Conservation (phyloP, 2,113 vertebrate genomes). For the Hippocampus comes region DNA sequence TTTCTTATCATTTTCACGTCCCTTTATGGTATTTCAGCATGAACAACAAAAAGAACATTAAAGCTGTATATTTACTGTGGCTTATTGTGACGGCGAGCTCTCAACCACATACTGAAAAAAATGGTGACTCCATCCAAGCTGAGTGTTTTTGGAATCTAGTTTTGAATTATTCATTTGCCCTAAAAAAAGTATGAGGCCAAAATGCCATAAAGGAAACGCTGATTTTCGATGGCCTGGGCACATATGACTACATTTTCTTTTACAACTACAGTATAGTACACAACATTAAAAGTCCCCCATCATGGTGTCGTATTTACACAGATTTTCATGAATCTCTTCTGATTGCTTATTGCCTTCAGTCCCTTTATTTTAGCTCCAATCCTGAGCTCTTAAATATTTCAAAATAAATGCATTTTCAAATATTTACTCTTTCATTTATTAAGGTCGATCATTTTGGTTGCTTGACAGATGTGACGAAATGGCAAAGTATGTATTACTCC, state of each 20-base stretch:
- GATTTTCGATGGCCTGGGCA: slow-evolving; percentile 29
- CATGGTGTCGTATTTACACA: slow-evolving; percentile 13
- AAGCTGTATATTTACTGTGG: slow-evolving; percentile 32
- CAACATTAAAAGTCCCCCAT: slow-evolving; percentile 16
- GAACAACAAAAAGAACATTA: slow-evolving; percentile 42
- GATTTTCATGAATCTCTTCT: slow-evolving; percentile 13
- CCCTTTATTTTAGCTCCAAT: slow-evolving; percentile 2
- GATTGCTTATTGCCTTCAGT: slow-evolving; percentile 50
- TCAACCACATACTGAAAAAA: neutral
- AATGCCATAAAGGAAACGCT: neutral
- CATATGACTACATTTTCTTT: slow-evolving; percentile 25
- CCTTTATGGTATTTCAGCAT: slow-evolving; percentile 13
- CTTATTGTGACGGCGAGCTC: neutral
- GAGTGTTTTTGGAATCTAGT: slow-evolving; percentile 1
- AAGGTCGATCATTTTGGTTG: slow-evolving; percentile 50
- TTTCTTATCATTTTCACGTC: slow-evolving; percentile 13
- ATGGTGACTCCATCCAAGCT: neutral
- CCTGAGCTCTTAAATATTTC: slow-evolving; percentile 45
- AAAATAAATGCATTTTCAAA: slow-evolving; percentile 31
- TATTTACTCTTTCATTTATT: slow-evolving; percentile 16
- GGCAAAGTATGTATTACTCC: slow-evolving; percentile 40
- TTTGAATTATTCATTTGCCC: slow-evolving; percentile 20
- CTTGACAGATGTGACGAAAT: slow-evolving; percentile 47
- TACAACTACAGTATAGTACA: slow-evolving; percentile 30
- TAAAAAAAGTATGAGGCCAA: slow-evolving; percentile 19